phyloP scores from a whole-genome alignment of 2,113 vertebrate species.

The Muscicapa adusta region DNA sequence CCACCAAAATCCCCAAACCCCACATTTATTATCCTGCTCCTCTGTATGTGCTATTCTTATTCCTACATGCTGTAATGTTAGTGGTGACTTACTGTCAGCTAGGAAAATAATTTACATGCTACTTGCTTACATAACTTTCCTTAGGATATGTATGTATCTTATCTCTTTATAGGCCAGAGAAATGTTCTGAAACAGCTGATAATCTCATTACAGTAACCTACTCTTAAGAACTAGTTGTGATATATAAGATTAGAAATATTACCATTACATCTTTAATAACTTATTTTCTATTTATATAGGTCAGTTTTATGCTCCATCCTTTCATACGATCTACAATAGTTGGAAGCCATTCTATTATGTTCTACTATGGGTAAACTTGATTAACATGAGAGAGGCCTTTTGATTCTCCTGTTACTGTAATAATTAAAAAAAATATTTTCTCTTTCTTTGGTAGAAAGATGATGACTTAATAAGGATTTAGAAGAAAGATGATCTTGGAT shows the following conservation, averaged over 20 bases:
- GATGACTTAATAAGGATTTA: not conserved
- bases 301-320: not conserved
- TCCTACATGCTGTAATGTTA: not conserved
- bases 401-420: not conserved
- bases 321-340: not conserved
- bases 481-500: not conserved
- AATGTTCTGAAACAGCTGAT: not conserved
- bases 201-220: not conserved
- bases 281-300: not conserved
- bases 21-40: not conserved
- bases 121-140: not conserved
- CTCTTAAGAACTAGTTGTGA: not conserved
- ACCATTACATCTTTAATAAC: not conserved
- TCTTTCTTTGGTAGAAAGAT: not conserved
- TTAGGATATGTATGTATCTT: not conserved
- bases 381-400: not conserved
- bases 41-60: not conserved
- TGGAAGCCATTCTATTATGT: not conserved
- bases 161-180: not conserved
- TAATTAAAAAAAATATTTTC: not conserved
- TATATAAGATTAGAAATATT: not conserved
- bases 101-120: not conserved
- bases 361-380: not conserved
- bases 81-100: not conserved
- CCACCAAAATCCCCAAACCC: not conserved